Base-by-base conservation (phyloP, 2,113 vertebrate genomes). In the Tachycineta bicolor region DNA sequence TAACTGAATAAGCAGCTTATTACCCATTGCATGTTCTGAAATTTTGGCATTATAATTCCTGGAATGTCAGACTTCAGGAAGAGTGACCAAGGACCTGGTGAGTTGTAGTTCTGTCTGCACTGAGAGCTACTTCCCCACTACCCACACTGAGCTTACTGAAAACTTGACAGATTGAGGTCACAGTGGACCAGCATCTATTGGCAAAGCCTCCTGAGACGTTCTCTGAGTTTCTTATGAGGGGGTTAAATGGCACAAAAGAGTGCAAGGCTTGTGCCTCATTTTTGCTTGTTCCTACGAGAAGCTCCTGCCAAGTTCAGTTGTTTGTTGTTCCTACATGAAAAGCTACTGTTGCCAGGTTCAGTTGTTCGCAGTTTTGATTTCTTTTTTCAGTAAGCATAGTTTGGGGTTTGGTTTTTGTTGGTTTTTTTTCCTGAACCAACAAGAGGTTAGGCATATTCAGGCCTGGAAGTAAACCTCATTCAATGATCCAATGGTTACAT, bases 291-390 rank as follows among this genome's bases (percentile, higher is more conserved):
- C 31, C 78, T 91, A 80, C 5, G 1, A 83, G 85, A 92, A 88
- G 75, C 58, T 90, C 75, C 78, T 93, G 79, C 82, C 75, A 94
- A 94, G 75, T 83, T 90, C 59, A 88, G n/a, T 73, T 83, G 78
- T 10, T 83, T 46, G 11, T 60, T 83, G 46, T 55, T 5, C 41
- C 65, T 93, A 80, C 39, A 31, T 37, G 31, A 90, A 87, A 95
- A 92, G 75, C 34, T 92, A 58, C 53, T 93, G 46, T 87, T 96
- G 53, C 75, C 75, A 92, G 83, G 75, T 60, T 91, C 58, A 76
- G 31, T 56, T 53, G 53, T 31, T 83, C 14, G 53, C 53, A 69
- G 28, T 47, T 89, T 76, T 65, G 31, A 4, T 34, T 3, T 10
- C 7, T 70, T 81, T 39, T 80, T 17, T 46, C 29, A 87, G 28